Base-by-base conservation (phyloP, 2,888 invertebrate species). In the Cosmopolites sordidus region DNA sequence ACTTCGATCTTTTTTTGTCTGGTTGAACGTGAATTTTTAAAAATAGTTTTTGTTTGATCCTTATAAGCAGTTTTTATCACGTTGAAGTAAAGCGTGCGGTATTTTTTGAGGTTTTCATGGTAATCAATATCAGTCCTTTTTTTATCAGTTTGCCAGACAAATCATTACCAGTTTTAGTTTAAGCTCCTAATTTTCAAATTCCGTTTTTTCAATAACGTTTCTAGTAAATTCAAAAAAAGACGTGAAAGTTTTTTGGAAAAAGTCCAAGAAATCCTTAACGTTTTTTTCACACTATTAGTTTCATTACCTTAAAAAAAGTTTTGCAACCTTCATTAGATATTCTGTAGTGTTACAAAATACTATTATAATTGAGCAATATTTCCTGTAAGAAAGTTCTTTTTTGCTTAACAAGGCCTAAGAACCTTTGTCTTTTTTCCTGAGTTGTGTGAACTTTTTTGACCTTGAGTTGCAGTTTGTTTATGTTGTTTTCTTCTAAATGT, bases 1-100 rank as follows among this genome's bases (percentile, higher is more conserved):
- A 58, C 59, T 64, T 62, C 67, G 58, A 60, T 60, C 61, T 33
- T 33, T 61, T 59, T 62, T 60, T 50, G 41, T 45, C 56, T 48
- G 46, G 41, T 44, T 47, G 18, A 58, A 50, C 56, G 54, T 40
- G 39, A 50, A 43, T 54, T 48, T 62, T 62, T 62, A 61, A 62
- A 64, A 63, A 63, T 62, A 63, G 60, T 56, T 52, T 43, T 41
- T 15, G 22, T 22, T 5, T 8, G 3, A 8, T 22, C 22, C 8
- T 22, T 22, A 5, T 8, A 22, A 22, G 22, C 22, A 5, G 8
- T 22, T 22, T 22, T 22, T 22, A 22, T 22, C 22, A 8, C 8
- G 22, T 22, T 22, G 4, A 3, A 22, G 12, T n/a, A 15, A 42
- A 15, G 1, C 42, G n/a, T 48, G 41, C 37, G 43, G 37, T 38